phyloP scores from a whole-genome alignment of 2,888 invertebrate genomes.

The Argyresthia albistria region DNA sequence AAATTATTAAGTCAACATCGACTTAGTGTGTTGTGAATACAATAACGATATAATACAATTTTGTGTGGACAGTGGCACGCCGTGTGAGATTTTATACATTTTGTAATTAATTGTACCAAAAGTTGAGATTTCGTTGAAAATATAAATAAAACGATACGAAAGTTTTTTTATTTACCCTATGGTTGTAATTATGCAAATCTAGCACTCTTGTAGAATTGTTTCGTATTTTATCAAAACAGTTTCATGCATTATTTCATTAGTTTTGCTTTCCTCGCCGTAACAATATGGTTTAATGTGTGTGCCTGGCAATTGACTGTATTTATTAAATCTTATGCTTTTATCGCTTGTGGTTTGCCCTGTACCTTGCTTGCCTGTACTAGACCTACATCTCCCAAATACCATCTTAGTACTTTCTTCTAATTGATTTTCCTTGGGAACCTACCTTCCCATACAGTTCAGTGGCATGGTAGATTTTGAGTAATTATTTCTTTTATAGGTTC shows the following conservation, averaged over 20 bases:
- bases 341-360: neutral
- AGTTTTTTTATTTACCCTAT: neutral
- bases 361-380: neutral
- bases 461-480: neutral
- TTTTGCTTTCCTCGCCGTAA: neutral
- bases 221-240: neutral
- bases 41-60: constrained; percentile 25
- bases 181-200: neutral
- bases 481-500: constrained; percentile 31
- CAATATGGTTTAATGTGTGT: too few relatives aligned
- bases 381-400: too few relatives aligned
- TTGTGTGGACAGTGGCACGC: neutral
- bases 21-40: constrained; percentile 7
- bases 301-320: neutral
- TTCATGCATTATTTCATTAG: neutral
- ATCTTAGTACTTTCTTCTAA: neutral
- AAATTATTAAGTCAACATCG: neutral
- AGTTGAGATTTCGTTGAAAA: constrained; percentile 69
- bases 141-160: constrained; percentile 30
- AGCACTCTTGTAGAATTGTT: neutral
- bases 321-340: neutral
- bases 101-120: constrained; percentile 65
- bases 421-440: neutral
- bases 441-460: neutral
- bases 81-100: constrained; percentile 66